Conservation (phyloP, 2,888 invertebrate genomes). For the Pollenia angustigena region DNA sequence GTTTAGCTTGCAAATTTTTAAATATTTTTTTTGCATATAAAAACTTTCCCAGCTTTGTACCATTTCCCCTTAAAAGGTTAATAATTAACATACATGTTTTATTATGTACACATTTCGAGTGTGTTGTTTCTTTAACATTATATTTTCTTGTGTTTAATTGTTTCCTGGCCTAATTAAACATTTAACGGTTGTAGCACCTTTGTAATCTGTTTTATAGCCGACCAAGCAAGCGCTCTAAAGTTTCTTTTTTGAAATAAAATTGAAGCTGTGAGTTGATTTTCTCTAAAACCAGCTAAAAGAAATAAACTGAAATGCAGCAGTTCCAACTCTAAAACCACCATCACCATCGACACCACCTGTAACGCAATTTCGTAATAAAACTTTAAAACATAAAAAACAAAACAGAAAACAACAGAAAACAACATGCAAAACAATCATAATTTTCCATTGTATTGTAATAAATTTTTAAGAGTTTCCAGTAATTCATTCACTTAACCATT, state of each 20-base stretch:
- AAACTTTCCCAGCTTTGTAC: no score
- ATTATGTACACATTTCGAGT: slow-evolving; percentile 39
- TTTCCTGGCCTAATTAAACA: slow-evolving; percentile 74
- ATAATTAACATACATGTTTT: slow-evolving; percentile 33
- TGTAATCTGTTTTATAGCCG: slow-evolving; percentile 25
- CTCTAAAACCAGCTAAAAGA: not conserved
- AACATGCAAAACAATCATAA: slow-evolving; percentile 46
- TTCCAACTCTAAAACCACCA: slow-evolving; percentile 33
- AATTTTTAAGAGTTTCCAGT: slow-evolving; percentile 1
- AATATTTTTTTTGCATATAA: no score
- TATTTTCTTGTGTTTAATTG: slow-evolving; percentile 70
- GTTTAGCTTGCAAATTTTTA: no score
- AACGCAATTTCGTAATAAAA: slow-evolving; percentile 49
- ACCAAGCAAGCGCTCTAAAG: slow-evolving; percentile 6
- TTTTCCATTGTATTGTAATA: slow-evolving; percentile 31
- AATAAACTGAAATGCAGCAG: not conserved
- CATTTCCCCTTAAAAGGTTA: slow-evolving; percentile 20
- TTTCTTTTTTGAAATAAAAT: slow-evolving; percentile 10
- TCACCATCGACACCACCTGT: slow-evolving; percentile 25
- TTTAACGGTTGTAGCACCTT: slow-evolving; percentile 68
- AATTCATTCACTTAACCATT: slow-evolving; percentile 36
- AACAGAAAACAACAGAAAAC: slow-evolving; percentile 16
- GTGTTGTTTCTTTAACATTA: slow-evolving; percentile 39
- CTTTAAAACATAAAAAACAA: not conserved
- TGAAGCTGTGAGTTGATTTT: slow-evolving; percentile 12